A percentile compares a stretch with the other conserved stretches of the same genome.
These are phyloP conservation scores for Muricea muricata DNA, from an alignment of 92 coral and sea anemone species.

Conservation along the genomic window DNA sequence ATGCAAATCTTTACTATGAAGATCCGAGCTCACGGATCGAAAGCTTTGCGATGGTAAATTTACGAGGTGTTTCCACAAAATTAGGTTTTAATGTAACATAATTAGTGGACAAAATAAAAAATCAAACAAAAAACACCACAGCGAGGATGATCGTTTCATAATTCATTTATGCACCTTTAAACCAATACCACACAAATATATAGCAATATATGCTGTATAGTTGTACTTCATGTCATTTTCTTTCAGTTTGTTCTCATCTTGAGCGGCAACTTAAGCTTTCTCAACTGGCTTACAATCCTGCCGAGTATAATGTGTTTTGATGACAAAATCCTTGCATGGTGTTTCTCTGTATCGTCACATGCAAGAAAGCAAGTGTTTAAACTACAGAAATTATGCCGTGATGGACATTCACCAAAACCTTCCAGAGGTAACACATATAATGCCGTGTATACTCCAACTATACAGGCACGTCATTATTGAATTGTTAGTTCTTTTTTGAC, in stretches of 20 bases:
- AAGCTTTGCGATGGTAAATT: no score
- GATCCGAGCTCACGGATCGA: no score
- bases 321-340: constrained; percentile 80
- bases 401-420: constrained; percentile 62
- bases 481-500: no score
- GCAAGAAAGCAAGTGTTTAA: constrained; percentile 68
- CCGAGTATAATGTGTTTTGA: constrained; percentile 98
- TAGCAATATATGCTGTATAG: no score
- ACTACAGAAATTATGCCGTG: constrained; percentile 67
- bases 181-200: no score
- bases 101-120: no score
- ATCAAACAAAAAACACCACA: no score
- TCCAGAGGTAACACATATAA: constrained; percentile 75
- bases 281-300: constrained; percentile 97
- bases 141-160: no score
- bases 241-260: constrained; percentile 79
- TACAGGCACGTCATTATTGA: not conserved
- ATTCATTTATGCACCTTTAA: no score
- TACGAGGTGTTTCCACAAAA: no score
- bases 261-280: constrained; percentile 95
- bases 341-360: constrained; percentile 74
- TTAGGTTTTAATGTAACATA: no score
- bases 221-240: not conserved
- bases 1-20: no score
- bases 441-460: not conserved